phyloP scores from a whole-genome alignment of 2,113 vertebrate genomes.

The Zosterops hypoxanthus region DNA sequence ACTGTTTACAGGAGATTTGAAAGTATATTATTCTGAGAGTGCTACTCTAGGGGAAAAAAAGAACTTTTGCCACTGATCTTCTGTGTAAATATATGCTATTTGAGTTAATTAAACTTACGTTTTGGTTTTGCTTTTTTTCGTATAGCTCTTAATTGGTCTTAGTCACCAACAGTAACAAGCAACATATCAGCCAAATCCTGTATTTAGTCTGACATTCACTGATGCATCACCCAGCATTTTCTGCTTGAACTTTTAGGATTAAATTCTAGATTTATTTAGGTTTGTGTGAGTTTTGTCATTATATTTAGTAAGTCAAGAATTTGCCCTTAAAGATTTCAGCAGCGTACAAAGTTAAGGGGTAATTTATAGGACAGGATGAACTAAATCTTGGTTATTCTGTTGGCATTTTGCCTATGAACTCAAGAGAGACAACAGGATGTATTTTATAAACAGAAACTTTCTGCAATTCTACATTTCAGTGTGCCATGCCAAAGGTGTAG shows the following conservation, averaged over 20 bases:
- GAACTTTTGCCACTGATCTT: background rate
- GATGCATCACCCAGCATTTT: background rate
- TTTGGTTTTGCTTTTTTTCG: background rate
- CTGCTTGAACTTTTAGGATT: background rate
- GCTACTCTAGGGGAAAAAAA: background rate
- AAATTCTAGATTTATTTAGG: background rate
- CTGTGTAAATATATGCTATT: background rate
- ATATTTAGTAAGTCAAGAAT: background rate
- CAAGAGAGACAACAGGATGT: accelerated
- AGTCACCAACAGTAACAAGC: background rate
- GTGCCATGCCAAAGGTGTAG: background rate
- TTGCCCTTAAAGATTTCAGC: background rate
- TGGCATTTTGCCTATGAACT: background rate
- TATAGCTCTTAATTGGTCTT: background rate
- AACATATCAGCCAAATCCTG: background rate
- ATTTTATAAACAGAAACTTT: background rate
- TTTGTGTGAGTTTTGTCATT: background rate
- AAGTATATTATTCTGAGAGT: background rate
- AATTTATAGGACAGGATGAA: background rate
- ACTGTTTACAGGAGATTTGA: background rate
- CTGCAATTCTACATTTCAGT: background rate
- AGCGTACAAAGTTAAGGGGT: background rate
- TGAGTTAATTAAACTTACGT: background rate
- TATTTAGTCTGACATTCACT: background rate
- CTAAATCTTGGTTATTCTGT: background rate